Evolutionary conservation across 2,888 invertebrate genomes (phyloP).

Genomic region (Bibio marci): DNA sequence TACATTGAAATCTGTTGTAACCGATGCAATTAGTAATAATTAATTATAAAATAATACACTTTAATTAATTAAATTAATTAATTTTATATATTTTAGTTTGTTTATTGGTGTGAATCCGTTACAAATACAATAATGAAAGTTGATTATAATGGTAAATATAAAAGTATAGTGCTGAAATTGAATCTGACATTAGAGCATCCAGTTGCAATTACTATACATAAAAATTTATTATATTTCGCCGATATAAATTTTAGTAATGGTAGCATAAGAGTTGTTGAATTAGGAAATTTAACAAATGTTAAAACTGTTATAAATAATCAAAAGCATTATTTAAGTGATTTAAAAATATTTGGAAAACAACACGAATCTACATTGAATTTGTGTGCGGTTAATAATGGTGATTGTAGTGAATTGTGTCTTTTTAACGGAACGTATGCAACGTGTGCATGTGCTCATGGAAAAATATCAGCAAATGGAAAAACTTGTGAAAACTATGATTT

Average conservation of each 20-base stretch:
- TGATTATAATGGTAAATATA: constrained; percentile 46
- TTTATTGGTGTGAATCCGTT: constrained; percentile 69
- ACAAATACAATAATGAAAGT: constrained; percentile 53
- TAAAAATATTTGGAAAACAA: constrained; percentile 40
- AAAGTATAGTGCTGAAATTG: constrained; percentile 33
- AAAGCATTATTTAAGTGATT: constrained; percentile 51
- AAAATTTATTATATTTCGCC: constrained; percentile 54
- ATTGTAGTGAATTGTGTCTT: constrained; percentile 65
- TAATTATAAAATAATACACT: too few relatives aligned
- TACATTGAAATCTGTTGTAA: too few relatives aligned
- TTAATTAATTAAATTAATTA: too few relatives aligned
- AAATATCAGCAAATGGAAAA: constrained; percentile 42
- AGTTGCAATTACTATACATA: constrained; percentile 45
- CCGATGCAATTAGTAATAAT: too few relatives aligned
- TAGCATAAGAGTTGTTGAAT: constrained; percentile 45
- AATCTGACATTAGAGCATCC: constrained; percentile 40
- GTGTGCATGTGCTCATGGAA: constrained; percentile 74
- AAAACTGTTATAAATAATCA: constrained; percentile 34
- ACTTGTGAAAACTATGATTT: constrained; percentile 58
- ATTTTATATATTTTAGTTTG: constrained; percentile 12
- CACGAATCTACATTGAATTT: constrained; percentile 41
- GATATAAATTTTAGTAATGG: constrained; percentile 39
- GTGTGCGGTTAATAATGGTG: constrained; percentile 47
- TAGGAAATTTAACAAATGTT: constrained; percentile 37
- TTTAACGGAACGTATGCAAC: constrained; percentile 46